These are phyloP conservation scores for Xenops minutus DNA, from an alignment of 2,797 vertebrate genomes.

Conservation along the genomic window DNA sequence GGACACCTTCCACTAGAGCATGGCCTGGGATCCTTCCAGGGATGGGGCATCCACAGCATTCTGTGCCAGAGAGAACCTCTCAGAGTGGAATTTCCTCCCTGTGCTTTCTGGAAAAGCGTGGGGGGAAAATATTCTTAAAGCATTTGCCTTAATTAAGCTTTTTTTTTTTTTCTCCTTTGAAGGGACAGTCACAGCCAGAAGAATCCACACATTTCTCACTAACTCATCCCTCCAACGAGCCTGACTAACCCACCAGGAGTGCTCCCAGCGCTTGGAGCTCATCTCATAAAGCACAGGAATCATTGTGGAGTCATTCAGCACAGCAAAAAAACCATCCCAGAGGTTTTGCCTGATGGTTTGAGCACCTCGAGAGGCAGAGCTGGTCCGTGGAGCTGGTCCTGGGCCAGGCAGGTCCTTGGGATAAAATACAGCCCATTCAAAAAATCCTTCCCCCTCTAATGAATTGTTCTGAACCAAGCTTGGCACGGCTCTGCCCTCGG, in stretches of 20 bases:
- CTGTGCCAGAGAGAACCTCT: neutral
- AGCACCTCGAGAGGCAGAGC: neutral
- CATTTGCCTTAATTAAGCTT: neutral
- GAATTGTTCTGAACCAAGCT: neutral
- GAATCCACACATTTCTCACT: neutral
- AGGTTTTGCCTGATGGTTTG: neutral
- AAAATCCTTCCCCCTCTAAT: neutral
- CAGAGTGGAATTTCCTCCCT: neutral
- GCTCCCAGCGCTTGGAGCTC: neutral
- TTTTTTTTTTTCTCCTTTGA: neutral
- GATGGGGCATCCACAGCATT: neutral
- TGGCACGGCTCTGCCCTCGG: neutral
- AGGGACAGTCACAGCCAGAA: neutral
- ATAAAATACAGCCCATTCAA: neutral
- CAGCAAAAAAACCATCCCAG: neutral
- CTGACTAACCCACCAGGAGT: neutral
- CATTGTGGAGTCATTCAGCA: neutral
- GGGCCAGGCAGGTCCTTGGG: neutral
- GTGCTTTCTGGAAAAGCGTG: neutral
- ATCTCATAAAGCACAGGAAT: neutral
- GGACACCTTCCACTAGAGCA: fast-evolving
- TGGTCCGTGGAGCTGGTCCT: neutral
- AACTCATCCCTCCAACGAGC: neutral
- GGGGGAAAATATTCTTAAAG: neutral
- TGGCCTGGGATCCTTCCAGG: neutral